Percentiles rank a stretch among this genome's conserved stretches.
Evolutionary conservation across 2,113 vertebrate genomes (phyloP).

Genomic region (Leptobrachium ailaonicum): DNA sequence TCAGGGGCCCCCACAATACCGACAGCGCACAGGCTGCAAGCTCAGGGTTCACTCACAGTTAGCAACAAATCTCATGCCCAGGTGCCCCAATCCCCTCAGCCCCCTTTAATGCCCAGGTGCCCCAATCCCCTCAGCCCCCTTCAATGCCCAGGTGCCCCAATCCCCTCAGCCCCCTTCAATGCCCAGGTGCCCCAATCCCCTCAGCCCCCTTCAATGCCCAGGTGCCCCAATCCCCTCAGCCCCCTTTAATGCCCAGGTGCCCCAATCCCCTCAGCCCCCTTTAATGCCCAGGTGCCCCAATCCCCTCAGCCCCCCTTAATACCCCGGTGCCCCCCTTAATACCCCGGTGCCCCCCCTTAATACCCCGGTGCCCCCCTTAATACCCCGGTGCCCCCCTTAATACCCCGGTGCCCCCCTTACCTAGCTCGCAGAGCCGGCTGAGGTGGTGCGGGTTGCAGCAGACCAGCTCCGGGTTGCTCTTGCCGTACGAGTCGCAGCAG

Average conservation of each 20-base stretch:
- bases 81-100: not conserved
- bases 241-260: not conserved
- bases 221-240: not conserved
- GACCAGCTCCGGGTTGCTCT: slow-evolving; percentile 86
- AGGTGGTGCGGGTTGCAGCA: slow-evolving; percentile 98
- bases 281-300: not conserved
- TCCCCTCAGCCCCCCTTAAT: not conserved
- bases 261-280: not conserved
- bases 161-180: no score
- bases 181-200: not conserved
- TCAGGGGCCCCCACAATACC: no score
- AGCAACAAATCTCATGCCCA: no score
- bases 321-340: not conserved
- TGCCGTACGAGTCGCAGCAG: slow-evolving; percentile 94
- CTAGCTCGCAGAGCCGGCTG: slow-evolving; percentile 94
- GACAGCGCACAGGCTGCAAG: no score
- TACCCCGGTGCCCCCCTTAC: slow-evolving; percentile 63
- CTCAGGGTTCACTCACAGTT: no score
- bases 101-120: not conserved
- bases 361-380: not conserved
- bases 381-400: not conserved
- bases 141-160: not conserved
- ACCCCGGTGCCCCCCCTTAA: not conserved
- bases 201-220: not conserved
- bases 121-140: not conserved